Percentiles rank a stretch among this genome's conserved stretches.
Conservation (phyloP, 1,140 invertebrate genomes). For the Xylocopa sonorina region DNA sequence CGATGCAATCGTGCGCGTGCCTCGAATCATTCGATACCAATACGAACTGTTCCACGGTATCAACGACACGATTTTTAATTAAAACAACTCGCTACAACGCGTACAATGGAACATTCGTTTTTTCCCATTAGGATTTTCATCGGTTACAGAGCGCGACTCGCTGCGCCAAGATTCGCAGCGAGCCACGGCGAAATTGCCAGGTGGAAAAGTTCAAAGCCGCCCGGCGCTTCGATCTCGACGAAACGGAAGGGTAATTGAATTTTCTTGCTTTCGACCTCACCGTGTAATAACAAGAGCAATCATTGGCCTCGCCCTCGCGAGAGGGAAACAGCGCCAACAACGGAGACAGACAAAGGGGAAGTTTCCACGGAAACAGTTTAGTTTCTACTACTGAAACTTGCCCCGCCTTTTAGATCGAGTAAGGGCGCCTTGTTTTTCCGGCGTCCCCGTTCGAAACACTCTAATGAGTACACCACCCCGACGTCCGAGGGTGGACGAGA, state of each 20-base stretch:
- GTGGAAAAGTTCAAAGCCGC: too few species aligned
- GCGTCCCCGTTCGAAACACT: not conserved
- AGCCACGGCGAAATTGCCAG: too few species aligned
- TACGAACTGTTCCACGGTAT: too few species aligned
- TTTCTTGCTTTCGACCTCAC: conserved; percentile 41
- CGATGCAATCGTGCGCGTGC: too few species aligned
- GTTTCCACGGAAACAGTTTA: conserved; percentile 14
- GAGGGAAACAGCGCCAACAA: too few species aligned
- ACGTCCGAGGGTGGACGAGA: not conserved
- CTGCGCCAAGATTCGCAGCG: too few species aligned
- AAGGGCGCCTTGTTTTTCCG: not conserved
- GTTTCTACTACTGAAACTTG: not conserved
- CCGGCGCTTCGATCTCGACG: not conserved
- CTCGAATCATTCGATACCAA: too few species aligned
- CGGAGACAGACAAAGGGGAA: conserved; percentile 49
- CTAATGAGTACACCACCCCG: not conserved
- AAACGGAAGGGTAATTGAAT: conserved; percentile 25
- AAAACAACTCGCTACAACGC: too few species aligned
- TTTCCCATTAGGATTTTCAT: too few species aligned
- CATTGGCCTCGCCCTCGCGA: conserved; percentile 42
- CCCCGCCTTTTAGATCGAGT: not conserved
- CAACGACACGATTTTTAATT: too few species aligned
- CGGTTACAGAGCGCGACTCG: too few species aligned
- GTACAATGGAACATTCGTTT: too few species aligned
- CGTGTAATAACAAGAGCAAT: conserved; percentile 53